Conservation (phyloP, 1,140 invertebrate species). For the Cephus cinctus region DNA sequence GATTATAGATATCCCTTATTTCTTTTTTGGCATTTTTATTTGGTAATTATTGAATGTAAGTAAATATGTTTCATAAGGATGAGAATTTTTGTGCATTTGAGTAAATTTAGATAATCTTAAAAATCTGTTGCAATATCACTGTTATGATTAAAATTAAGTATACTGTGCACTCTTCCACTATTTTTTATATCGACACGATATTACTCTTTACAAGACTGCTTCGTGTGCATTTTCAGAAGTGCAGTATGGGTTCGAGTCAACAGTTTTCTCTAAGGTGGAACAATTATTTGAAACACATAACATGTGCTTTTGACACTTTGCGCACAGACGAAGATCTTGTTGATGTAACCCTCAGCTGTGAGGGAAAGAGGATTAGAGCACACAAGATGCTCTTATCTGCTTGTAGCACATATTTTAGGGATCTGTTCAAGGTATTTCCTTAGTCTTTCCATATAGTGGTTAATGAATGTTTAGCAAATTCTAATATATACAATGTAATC, state of each 20-base stretch:
- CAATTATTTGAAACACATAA: constrained; percentile 72
- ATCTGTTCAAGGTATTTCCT: constrained; percentile 67
- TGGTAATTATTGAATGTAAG: too few relatives aligned
- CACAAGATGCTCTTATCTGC: constrained; percentile 84
- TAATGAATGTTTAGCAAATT: background rate
- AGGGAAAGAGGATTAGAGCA: constrained; percentile 77
- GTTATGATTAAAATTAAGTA: too few relatives aligned
- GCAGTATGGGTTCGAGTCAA: constrained; percentile 60
- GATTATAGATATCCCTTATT: too few relatives aligned
- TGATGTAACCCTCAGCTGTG: constrained; percentile 83
- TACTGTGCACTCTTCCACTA: too few relatives aligned
- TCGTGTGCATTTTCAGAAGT: constrained; percentile 32
- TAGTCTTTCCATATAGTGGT: background rate
- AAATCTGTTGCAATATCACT: too few relatives aligned
- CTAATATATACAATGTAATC: constrained; percentile 10
- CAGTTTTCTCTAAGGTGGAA: constrained; percentile 78
- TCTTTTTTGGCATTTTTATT: too few relatives aligned
- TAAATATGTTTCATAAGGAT: too few relatives aligned
- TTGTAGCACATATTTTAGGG: constrained; percentile 80
- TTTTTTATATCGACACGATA: constrained; percentile 4
- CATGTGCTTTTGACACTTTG: constrained; percentile 74
- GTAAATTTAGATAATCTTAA: too few relatives aligned
- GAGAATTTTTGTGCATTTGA: too few relatives aligned
- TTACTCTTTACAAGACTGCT: constrained; percentile 11
- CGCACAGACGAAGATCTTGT: constrained; percentile 77